Evolutionary conservation across 1,140 invertebrate species (phyloP).

Genomic region (Leucophenga varia): DNA sequence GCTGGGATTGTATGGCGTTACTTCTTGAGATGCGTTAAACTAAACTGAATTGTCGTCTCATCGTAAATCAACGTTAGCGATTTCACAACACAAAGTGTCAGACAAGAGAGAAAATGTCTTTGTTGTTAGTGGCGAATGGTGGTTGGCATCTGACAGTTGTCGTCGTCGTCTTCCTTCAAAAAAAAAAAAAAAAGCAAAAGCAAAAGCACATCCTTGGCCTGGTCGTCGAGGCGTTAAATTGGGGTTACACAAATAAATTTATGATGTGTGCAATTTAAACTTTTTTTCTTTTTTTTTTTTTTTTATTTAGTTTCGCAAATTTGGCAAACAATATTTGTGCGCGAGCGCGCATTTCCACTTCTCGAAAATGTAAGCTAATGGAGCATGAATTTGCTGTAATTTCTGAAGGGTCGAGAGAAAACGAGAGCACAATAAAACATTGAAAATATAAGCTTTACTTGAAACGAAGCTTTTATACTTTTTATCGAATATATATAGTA

Average conservation of each 20-base stretch:
- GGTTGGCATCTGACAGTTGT: not conserved
- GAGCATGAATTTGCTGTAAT: not conserved
- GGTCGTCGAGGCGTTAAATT: conserved; percentile 6
- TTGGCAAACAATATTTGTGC: conserved; percentile 14
- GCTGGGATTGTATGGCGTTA: conserved; percentile 26
- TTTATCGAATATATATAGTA: not conserved
- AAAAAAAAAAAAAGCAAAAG: not conserved
- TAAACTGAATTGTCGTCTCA: too few relatives aligned
- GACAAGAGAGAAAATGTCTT: too few relatives aligned
- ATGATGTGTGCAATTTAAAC: conserved; percentile 49
- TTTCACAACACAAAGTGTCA: conserved; percentile 2
- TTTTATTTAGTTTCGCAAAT: conserved; percentile 34
- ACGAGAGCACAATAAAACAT: too few relatives aligned
- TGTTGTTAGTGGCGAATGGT: too few relatives aligned
- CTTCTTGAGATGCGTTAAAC: too few relatives aligned
- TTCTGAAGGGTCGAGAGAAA: not conserved
- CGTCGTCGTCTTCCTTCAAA: not conserved
- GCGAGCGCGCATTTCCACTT: conserved; percentile 1
- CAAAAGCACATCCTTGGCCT: conserved; percentile 4
- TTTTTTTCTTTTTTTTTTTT: conserved; percentile 14
- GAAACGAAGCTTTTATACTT: too few relatives aligned
- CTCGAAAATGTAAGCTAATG: not conserved
- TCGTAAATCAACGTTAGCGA: conserved; percentile 45
- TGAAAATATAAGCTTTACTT: too few relatives aligned
- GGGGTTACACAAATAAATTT: conserved; percentile 33